Conservation (phyloP, 2,888 invertebrate species). For the Chromoteleia sp. region DNA sequence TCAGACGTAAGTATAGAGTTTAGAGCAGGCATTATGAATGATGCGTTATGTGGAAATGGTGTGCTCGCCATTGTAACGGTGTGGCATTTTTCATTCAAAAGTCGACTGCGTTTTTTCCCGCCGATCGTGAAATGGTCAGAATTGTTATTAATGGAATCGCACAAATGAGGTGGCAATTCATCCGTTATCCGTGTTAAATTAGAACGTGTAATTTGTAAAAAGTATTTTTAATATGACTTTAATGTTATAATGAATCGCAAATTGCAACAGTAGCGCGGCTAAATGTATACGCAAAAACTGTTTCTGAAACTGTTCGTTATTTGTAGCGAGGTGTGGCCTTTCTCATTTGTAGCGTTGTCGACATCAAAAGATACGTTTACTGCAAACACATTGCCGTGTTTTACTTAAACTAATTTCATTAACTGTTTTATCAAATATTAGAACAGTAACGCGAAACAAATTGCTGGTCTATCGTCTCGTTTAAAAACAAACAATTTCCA, state of each 20-base stretch:
- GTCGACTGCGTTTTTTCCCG: constrained; percentile 26
- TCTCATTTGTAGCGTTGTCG: constrained; percentile 45
- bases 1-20: constrained; percentile 55
- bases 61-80: constrained; percentile 46
- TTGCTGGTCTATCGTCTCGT: constrained; percentile 11
- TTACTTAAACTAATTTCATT: constrained; percentile 58
- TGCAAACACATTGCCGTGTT: constrained; percentile 43
- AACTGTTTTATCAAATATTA: constrained; percentile 58
- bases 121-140: constrained; percentile 30
- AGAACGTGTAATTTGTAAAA: constrained; percentile 27
- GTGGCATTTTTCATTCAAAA: constrained; percentile 47
- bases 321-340: constrained; percentile 51
- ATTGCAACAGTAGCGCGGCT: too few species aligned
- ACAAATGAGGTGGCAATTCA: constrained; percentile 29
- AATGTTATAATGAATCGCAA: constrained; percentile 42
- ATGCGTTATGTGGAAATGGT: constrained; percentile 56
- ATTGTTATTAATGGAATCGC: constrained; percentile 50
- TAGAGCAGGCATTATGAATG: constrained; percentile 43
- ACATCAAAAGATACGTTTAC: constrained; percentile 58
- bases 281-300: constrained; percentile 33
- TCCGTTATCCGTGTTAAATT: constrained; percentile 43
- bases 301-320: constrained; percentile 52
- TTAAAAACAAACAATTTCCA: constrained; percentile 30
- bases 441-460: constrained; percentile 44
- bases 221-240: constrained; percentile 36